Evolutionary conservation across 2,113 vertebrate genomes (phyloP), one percentile per base, ranked within the genome.

Genomic region (Petrocephalus zakoni): DNA sequence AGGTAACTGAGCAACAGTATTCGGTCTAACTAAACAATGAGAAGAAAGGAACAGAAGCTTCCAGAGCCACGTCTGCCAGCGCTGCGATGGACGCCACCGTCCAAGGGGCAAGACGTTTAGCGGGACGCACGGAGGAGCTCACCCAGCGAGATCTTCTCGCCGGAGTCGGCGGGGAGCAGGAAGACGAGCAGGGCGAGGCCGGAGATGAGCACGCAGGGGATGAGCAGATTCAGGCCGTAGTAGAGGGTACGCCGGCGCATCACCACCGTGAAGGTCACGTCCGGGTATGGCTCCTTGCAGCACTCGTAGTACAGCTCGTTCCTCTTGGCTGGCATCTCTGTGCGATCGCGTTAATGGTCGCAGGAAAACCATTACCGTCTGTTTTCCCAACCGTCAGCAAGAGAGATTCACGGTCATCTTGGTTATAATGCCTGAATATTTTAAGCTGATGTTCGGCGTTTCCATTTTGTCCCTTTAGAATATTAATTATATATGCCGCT

Each of bases 261-360:
- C 25, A 96, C 97, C 89, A 97, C 96, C 0, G 97, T 97, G 90
- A 97, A 97, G 0, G 96, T 97, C 87, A 97, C 96, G 0, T 97
- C 97, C 8, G 97, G 96, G 88, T 97, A 97, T 0, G 97, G 97
- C 84, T 97, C 97, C 91, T 97, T 96, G 87, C 97, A 97, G 93
- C 97, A 97, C 0, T 97, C 97, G 2, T 97, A 97, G 89, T 97
- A 96, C 34, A 96, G 87, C 93, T 97, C 97, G 51, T 97, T 97
- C 85, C 96, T 96, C 92, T 97, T 97, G 7, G 95, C 96, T 85
- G 96, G 96, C 2, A 97, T 96, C 92, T 95, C 97, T 97, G 91
- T 22, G 88, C 87, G 88, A 22, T 19, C 61, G n/a, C 55, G 37
- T 53, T 42, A 47, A 51, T 15, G 52, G 22, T 15, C 21, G 25